phyloP scores from a whole-genome alignment of 1,140 invertebrate species.

The Nephila pilipes region DNA sequence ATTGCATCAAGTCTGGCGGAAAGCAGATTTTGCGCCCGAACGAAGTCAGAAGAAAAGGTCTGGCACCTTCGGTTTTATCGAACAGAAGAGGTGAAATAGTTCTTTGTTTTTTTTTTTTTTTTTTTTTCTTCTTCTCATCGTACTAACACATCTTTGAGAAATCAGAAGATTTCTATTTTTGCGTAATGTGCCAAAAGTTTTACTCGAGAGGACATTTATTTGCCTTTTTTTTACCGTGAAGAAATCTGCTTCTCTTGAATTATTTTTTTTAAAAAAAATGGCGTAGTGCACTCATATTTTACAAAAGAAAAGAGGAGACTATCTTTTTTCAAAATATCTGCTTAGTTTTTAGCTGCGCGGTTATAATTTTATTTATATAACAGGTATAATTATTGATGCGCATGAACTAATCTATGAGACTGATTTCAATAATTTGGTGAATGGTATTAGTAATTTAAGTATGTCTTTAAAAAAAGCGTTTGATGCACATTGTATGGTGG shows the following conservation, averaged over 20 bases:
- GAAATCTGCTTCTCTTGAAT: neutral
- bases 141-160: neutral
- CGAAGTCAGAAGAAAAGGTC: constrained; percentile 52
- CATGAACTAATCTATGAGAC: no score
- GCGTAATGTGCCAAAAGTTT: neutral
- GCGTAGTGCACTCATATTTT: neutral
- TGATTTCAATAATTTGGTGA: no score
- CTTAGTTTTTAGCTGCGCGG: no score
- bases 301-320: neutral
- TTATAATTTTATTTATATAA: no score
- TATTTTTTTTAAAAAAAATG: neutral
- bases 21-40: constrained; percentile 60
- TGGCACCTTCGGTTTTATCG: constrained; percentile 52
- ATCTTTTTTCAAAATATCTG: neutral
- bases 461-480: no score
- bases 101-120: constrained; percentile 5
- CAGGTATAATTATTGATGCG: no score
- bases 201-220: neutral
- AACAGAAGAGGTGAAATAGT: constrained; percentile 51
- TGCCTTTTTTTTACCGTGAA: neutral
- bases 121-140: neutral
- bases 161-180: constrained; percentile 39
- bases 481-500: no score
- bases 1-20: constrained; percentile 59
- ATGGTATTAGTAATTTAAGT: no score